A percentile compares a stretch with the other conserved stretches of the same genome.
Evolutionary conservation across 2,797 vertebrate species (phyloP).

Genomic region (Nothura maculosa): DNA sequence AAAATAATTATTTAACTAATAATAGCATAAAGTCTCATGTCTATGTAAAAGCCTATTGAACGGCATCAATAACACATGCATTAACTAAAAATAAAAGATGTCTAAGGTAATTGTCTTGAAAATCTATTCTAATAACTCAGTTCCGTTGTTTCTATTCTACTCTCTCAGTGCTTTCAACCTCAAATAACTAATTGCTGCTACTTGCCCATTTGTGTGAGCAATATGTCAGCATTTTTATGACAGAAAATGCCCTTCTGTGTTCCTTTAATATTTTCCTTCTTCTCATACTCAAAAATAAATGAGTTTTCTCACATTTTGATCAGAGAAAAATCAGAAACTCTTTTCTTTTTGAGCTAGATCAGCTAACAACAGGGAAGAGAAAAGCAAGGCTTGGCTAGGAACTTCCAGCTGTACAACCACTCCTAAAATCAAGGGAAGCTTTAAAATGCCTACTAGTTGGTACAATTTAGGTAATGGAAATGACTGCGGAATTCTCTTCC

Average conservation of each 20-base stretch:
- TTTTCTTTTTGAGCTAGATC: neutral
- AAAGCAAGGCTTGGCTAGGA: neutral
- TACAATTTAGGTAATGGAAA: neutral
- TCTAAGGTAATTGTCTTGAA: neutral
- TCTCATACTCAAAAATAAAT: neutral
- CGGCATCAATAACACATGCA: neutral
- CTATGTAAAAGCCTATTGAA: neutral
- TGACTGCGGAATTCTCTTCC: neutral
- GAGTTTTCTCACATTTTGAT: neutral
- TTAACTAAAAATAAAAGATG: neutral
- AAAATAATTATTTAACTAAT: neutral
- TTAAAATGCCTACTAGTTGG: neutral
- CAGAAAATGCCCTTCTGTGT: neutral
- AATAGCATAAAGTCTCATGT: no score
- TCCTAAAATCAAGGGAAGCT: neutral
- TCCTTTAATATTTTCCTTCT: neutral
- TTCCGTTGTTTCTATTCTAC: neutral
- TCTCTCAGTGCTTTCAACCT: neutral
- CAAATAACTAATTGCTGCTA: rapidly evolving
- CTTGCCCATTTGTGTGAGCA: neutral
- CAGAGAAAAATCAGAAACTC: neutral
- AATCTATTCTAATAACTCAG: neutral
- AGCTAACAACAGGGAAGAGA: neutral
- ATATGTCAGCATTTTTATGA: neutral
- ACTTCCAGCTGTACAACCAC: neutral